A percentile compares a stretch with the other conserved stretches of the same genome.
phyloP scores from a whole-genome alignment of 2,888 invertebrate species.

The Dorcus hopei region DNA sequence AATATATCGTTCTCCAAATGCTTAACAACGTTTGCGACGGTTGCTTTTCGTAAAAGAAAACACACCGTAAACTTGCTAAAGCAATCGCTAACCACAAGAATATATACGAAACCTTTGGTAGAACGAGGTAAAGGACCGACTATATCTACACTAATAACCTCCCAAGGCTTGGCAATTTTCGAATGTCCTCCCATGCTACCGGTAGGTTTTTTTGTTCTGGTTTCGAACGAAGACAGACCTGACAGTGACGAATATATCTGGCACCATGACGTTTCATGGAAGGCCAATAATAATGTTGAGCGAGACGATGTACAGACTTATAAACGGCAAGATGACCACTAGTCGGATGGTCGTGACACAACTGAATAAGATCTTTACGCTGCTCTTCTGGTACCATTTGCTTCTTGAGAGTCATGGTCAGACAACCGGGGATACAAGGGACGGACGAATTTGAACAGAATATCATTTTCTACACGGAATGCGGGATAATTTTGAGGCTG shows the following conservation, averaged over 20 bases:
- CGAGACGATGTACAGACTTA: conserved; percentile 22
- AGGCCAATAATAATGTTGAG: conserved; percentile 24
- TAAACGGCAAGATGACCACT: conserved; percentile 25
- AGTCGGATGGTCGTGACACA: conserved; percentile 18
- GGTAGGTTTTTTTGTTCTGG: conserved; percentile 22
- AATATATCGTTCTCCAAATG: conserved; percentile 27
- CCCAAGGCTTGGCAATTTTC: conserved; percentile 13
- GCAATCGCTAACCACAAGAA: conserved; percentile 22
- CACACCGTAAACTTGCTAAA: conserved; percentile 19
- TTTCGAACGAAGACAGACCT: conserved; percentile 12
- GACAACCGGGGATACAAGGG: conserved; percentile 6
- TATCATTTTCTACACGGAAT: conserved; percentile 20
- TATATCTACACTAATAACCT: conserved; percentile 20
- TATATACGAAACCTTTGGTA: conserved; percentile 3
- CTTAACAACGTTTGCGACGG: conserved; percentile 5
- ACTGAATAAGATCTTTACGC: conserved; percentile 9
- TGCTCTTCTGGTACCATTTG: conserved; percentile 18
- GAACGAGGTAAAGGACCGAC: conserved; percentile 18
- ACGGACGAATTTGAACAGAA: conserved; percentile 20
- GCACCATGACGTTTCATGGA: conserved; percentile 22
- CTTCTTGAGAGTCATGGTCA: conserved; percentile 16
- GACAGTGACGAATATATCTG: conserved; percentile 1
- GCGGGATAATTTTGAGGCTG: conserved; percentile 17
- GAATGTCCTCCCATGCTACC: conserved; percentile 21
- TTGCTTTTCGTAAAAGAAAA: conserved; percentile 19